Conservation (phyloP, 1,140 invertebrate genomes). For the Idris sp. region DNA sequence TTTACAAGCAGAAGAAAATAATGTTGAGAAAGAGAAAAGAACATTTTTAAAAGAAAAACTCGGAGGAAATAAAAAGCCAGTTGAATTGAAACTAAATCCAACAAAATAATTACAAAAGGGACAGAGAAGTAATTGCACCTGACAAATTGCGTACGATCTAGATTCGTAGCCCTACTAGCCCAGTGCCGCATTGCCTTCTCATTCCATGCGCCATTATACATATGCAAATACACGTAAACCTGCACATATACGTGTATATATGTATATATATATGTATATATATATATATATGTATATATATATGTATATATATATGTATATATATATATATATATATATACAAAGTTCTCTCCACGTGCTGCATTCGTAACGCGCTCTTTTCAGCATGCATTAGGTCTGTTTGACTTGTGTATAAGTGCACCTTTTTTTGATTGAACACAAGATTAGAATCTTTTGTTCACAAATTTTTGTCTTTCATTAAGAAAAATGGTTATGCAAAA, state of each 20-base stretch:
- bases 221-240: slow-evolving; percentile 47
- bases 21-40: too few relatives aligned
- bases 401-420: slow-evolving; percentile 34
- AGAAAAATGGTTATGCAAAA: too few relatives aligned
- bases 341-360: slow-evolving; percentile 56
- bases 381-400: slow-evolving; percentile 51
- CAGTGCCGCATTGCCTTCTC: slow-evolving; percentile 69
- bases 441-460: too few relatives aligned
- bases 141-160: slow-evolving; percentile 63
- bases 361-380: slow-evolving; percentile 55
- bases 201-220: slow-evolving; percentile 56
- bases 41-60: too few relatives aligned
- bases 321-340: slow-evolving; percentile 36
- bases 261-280: slow-evolving; percentile 50
- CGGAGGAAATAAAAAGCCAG: too few relatives aligned
- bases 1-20: too few relatives aligned
- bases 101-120: slow-evolving; percentile 4
- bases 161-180: slow-evolving; percentile 74
- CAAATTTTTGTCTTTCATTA: too few relatives aligned
- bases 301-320: slow-evolving; percentile 46
- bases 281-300: slow-evolving; percentile 36
- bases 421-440: too few relatives aligned
- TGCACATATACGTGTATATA: slow-evolving; percentile 36
- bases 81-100: too few relatives aligned
- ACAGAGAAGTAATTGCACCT: slow-evolving; percentile 30